phyloP scores from a whole-genome alignment of 2,888 invertebrate genomes.

The Pediacus dermestoides region DNA sequence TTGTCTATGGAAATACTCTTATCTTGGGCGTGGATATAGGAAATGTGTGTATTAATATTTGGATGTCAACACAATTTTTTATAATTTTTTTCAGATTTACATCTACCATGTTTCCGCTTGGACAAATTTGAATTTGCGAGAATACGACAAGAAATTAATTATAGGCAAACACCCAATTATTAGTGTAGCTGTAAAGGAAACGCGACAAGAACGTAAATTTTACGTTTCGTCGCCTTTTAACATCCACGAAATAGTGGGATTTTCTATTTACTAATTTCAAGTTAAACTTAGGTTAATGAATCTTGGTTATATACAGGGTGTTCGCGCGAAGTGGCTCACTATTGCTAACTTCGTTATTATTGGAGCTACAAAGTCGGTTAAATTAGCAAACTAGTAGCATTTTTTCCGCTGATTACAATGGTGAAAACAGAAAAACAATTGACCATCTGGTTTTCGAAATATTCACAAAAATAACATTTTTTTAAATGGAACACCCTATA shows the following conservation, averaged over 20 bases:
- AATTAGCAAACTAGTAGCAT: no score
- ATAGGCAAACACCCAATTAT: constrained; percentile 46
- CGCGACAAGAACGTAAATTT: constrained; percentile 38
- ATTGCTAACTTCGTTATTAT: no score
- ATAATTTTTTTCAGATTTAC: constrained; percentile 40
- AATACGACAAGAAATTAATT: constrained; percentile 41
- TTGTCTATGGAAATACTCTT: constrained; percentile 46
- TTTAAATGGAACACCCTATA: no score
- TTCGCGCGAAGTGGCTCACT: no score
- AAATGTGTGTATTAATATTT: constrained; percentile 35
- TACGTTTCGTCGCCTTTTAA: constrained; percentile 44
- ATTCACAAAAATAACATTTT: no score
- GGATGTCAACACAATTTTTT: constrained; percentile 1
- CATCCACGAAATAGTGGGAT: constrained; percentile 42
- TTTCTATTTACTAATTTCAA: no score
- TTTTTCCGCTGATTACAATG: no score
- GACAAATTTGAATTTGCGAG: constrained; percentile 44
- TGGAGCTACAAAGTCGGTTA: no score
- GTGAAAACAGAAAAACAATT: no score
- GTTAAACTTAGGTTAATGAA: no score
- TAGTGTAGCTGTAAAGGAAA: constrained; percentile 43
- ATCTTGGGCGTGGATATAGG: constrained; percentile 44
- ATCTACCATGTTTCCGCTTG: constrained; percentile 46
- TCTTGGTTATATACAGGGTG: no score
- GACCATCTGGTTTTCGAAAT: no score